These are phyloP conservation scores for Drosophila trapezifrons DNA, from an alignment of 1,140 invertebrate genomes.

Conservation along the genomic window DNA sequence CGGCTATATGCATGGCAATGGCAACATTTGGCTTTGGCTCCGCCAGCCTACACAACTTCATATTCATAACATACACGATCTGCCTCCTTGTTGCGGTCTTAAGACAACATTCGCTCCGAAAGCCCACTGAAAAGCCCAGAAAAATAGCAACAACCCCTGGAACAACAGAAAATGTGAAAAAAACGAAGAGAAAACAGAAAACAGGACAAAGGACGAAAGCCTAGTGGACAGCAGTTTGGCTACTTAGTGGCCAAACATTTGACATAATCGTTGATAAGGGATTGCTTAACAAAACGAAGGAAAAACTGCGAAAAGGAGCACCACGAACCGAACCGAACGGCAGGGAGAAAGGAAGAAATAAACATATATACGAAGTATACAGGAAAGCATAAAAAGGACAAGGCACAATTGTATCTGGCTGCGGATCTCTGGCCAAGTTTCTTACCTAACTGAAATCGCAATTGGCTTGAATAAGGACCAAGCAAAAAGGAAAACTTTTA, in stretches of 20 bases:
- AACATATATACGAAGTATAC: constrained; percentile 1
- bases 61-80: constrained; percentile 62
- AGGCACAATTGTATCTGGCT: constrained; percentile 30
- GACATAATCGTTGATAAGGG: constrained; percentile 80
- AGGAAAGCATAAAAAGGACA: constrained; percentile 17
- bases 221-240: constrained; percentile 46
- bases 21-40: constrained; percentile 64
- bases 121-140: not conserved
- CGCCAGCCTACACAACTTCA: constrained; percentile 48
- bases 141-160: not conserved
- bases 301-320: constrained; percentile 38
- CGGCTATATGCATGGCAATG: constrained; percentile 66
- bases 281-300: constrained; percentile 46
- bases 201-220: constrained; percentile 28
- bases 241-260: constrained; percentile 73
- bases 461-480: constrained; percentile 18
- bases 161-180: not conserved
- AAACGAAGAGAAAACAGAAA: not conserved
- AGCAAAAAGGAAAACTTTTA: constrained; percentile 21
- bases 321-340: not conserved
- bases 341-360: not conserved
- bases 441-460: constrained; percentile 41
- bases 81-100: constrained; percentile 39
- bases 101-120: constrained; percentile 19
- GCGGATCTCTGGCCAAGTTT: constrained; percentile 23